Conservation (phyloP, 2,888 invertebrate species). For the Drosophila aldrichi region DNA sequence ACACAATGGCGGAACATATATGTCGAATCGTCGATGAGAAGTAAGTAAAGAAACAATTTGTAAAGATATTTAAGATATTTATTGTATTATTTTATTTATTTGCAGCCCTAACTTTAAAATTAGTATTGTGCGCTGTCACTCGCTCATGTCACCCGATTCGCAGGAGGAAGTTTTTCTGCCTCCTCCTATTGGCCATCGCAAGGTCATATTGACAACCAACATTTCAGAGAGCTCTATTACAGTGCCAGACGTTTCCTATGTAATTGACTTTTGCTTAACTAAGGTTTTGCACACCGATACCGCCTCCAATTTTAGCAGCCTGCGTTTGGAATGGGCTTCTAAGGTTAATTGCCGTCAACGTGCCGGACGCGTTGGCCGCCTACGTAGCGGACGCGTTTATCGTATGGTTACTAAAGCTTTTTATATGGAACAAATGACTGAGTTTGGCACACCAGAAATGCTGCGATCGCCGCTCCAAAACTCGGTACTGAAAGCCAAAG, state of each 20-base stretch:
- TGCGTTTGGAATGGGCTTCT: slow-evolving; percentile 94
- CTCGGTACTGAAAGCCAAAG: slow-evolving; percentile 92
- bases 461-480: slow-evolving; percentile 92
- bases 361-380: slow-evolving; percentile 95
- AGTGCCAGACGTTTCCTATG: slow-evolving; percentile 94
- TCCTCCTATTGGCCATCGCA: slow-evolving; percentile 86
- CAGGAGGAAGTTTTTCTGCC: slow-evolving; percentile 88
- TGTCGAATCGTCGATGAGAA: slow-evolving; percentile 15
- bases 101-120: slow-evolving; percentile 46
- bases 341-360: slow-evolving; percentile 95
- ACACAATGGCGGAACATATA: slow-evolving; percentile 84
- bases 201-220: slow-evolving; percentile 95
- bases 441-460: slow-evolving; percentile 91
- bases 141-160: slow-evolving; percentile 92
- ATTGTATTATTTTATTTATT: background rate
- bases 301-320: slow-evolving; percentile 88
- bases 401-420: slow-evolving; percentile 90
- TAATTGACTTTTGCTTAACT: slow-evolving; percentile 97
- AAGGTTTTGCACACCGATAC: slow-evolving; percentile 92
- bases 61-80: too few relatives aligned
- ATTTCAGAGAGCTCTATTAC: slow-evolving; percentile 97
- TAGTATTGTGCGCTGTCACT: slow-evolving; percentile 87
- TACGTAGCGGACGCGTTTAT: slow-evolving; percentile 94
- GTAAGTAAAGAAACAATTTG: slow-evolving; percentile 45
- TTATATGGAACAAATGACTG: slow-evolving; percentile 87